These are phyloP conservation scores for Plecotus auritus DNA, from an alignment of 2,113 vertebrate species.

Conservation along the genomic window DNA sequence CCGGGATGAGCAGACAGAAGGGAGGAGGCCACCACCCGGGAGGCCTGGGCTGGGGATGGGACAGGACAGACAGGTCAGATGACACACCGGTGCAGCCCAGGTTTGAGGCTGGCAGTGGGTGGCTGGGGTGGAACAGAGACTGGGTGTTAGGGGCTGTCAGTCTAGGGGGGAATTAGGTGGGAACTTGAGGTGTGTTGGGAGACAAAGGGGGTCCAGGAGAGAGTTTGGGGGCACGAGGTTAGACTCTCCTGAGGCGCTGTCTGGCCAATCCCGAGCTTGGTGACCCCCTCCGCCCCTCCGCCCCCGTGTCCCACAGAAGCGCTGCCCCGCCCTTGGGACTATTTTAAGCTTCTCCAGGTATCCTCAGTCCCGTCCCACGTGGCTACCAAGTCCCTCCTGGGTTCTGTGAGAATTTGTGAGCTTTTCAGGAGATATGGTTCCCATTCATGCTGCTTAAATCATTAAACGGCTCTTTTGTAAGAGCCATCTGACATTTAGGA, in stretches of 20 bases:
- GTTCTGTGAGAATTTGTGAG: background rate
- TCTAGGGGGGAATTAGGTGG: accelerated
- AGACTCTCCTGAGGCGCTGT: background rate
- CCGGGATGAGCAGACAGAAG: accelerated
- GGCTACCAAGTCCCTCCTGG: background rate
- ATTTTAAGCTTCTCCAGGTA: background rate
- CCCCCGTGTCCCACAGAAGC: background rate
- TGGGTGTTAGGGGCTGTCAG: accelerated
- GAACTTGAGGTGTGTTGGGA: accelerated
- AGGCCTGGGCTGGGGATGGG: background rate
- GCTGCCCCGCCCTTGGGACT: background rate
- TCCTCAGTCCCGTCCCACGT: accelerated
- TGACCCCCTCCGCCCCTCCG: background rate
- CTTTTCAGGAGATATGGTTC: background rate
- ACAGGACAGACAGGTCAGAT: accelerated
- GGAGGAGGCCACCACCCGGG: background rate
- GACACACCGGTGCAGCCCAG: accelerated
- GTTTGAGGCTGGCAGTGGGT: background rate
- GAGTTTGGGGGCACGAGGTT: accelerated
- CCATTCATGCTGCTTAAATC: constrained; percentile 40
- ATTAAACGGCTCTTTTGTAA: constrained; percentile 65
- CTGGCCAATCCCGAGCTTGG: background rate
- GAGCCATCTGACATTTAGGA: constrained; percentile 64
- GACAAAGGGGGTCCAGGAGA: background rate
- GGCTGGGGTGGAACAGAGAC: accelerated